Evolutionary conservation across 2,888 invertebrate species (phyloP), one percentile per base, ranked within the genome.

Genomic region (Papilio gigon): DNA sequence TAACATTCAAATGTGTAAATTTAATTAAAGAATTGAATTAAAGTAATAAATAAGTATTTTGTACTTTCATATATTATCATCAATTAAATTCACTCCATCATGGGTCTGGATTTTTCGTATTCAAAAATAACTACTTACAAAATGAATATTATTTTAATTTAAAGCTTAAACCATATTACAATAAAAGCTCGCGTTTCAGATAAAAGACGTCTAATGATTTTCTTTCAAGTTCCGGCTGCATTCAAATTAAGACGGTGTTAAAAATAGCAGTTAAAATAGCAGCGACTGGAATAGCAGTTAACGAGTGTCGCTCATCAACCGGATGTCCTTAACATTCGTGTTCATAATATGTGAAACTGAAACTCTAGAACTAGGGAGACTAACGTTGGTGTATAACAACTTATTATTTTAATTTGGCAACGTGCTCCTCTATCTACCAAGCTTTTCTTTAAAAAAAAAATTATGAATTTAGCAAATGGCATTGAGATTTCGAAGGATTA

Each of bases 271-370:
- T 59, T 59, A 44, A 44, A 17, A 44, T 44, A 59, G 35, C 58
- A 47, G 27, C 53, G 20, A 60, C 25, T 64, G 37, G 53, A 65
- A 60, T 68, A 65, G 65, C 27, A 47, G 35, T 64, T 37, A 50
- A 65, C 64, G 59, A 68, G 59, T 59, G 50, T 64, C 40, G 17
- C 50, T 37, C 68, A 50, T 68, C n/a, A n/a, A n/a, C 68, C 68
- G 68, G 68, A 37, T 60, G 27, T 40, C 25, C 62, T 62, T 35
- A 37, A 30, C 40, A 30, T 37, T 30, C 27, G 2, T 27, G 56
- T 22, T 42, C 11, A 44, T 20, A 14, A 65, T 12, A 58, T 1
- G n/a, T 25, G 8, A 35, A n/a, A n/a, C n/a, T n/a, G n/a, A n/a
- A n/a, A n/a, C 33, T 35, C 17, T 20, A 20, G n/a, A 14, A 59